Conservation (phyloP, 2,888 invertebrate species). For the Rutpela maculata region DNA sequence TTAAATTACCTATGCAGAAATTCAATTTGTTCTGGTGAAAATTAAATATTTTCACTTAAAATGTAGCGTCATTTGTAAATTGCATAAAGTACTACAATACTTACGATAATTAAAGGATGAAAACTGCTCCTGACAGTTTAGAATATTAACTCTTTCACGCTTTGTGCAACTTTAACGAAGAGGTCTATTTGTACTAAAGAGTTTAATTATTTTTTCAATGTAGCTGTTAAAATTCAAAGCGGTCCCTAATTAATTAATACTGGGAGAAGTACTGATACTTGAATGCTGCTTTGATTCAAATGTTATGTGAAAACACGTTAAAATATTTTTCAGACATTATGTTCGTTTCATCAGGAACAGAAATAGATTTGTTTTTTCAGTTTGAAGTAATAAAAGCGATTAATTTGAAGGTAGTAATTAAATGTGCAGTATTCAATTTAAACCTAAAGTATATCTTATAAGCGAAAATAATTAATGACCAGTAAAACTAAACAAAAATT, state of each 20-base stretch:
- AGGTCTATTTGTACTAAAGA: neutral
- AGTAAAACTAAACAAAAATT: too few species aligned
- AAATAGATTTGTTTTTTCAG: too few species aligned
- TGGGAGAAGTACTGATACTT: neutral
- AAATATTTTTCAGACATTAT: too few species aligned
- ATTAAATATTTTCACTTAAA: neutral
- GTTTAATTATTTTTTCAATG: neutral
- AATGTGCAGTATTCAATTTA: too few species aligned
- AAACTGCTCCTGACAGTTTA: conserved; percentile 10
- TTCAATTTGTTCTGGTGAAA: conserved; percentile 2
- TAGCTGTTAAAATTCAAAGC: neutral
- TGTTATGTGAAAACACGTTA: too few species aligned
- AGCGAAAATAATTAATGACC: too few species aligned
- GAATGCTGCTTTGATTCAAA: too few species aligned
- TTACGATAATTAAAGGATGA: neutral
- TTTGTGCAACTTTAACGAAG: neutral
- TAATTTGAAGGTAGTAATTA: too few species aligned
- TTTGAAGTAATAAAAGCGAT: too few species aligned
- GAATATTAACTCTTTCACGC: neutral
- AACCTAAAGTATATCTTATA: too few species aligned
- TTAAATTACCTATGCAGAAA: neutral
- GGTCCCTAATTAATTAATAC: neutral
- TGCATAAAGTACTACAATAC: neutral
- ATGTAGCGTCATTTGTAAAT: conserved; percentile 5
- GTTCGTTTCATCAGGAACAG: too few species aligned